phyloP scores from a whole-genome alignment of 2,113 vertebrate species.

The Hucho hucho region DNA sequence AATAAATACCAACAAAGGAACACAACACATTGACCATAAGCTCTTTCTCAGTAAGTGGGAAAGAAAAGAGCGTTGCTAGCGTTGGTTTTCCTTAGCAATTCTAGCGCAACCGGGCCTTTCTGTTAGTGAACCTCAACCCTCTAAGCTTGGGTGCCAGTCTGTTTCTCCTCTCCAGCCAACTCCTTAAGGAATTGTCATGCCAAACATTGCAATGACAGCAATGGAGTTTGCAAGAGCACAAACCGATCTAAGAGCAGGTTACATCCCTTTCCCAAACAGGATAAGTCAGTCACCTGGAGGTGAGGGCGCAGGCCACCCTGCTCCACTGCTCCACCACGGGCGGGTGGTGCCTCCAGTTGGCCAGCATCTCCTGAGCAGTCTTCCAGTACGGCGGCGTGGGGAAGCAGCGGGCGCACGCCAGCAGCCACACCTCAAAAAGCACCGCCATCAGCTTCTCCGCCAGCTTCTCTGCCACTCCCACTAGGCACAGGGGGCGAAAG shows the following conservation, averaged over 20 bases:
- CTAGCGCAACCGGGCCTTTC: no score
- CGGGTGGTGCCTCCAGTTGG: conserved; percentile 95
- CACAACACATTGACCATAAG: no score
- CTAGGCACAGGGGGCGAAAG: conserved; percentile 64
- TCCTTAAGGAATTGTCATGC: no score
- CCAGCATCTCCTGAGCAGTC: conserved; percentile 95
- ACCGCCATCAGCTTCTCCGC: conserved; percentile 92
- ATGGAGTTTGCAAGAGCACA: no score
- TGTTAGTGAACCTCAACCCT: no score
- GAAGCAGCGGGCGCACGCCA: conserved; percentile 90
- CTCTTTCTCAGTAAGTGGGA: no score
- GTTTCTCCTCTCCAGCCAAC: no score
- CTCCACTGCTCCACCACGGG: conserved; percentile 98
- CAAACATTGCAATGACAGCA: no score
- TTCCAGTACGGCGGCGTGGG: conserved; percentile 97
- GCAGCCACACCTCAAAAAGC: conserved; percentile 94
- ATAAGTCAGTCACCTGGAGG: conserved; percentile 80
- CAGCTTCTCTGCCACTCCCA: conserved; percentile 91
- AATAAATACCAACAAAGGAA: no score
- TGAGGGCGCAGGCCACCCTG: conserved; percentile 91
- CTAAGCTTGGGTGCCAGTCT: no score
- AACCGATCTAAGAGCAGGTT: not conserved
- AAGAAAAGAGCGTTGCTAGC: no score
- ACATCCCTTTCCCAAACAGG: not conserved
- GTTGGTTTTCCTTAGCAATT: no score